Conservation (phyloP, 2,797 vertebrate species). For the Myripristis murdjan region DNA sequence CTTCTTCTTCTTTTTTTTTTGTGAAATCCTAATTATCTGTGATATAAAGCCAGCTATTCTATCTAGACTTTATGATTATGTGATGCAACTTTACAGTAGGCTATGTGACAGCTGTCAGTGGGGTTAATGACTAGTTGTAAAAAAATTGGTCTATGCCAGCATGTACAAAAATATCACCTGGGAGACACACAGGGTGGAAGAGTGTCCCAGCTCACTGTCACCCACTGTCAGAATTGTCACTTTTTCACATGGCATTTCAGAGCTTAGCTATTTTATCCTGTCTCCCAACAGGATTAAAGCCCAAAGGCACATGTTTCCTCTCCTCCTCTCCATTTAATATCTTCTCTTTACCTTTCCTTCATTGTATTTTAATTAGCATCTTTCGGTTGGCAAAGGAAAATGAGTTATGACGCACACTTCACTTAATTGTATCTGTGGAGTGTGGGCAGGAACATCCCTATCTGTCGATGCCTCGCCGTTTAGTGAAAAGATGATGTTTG, state of each 20-base stretch:
- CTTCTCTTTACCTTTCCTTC: neutral
- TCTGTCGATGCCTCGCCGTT: neutral
- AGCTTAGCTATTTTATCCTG: neutral
- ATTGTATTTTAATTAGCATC: conserved; percentile 6
- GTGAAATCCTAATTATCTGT: neutral
- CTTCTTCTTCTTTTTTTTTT: conserved; percentile 1
- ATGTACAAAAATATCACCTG: neutral
- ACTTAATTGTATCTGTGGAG: neutral
- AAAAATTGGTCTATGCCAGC: neutral
- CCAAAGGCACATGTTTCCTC: neutral
- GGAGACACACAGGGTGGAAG: neutral
- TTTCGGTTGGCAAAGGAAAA: neutral
- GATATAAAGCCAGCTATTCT: neutral
- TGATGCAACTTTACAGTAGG: conserved; percentile 4
- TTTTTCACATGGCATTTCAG: neutral
- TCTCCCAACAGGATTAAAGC: conserved; percentile 9
- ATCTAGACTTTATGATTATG: neutral
- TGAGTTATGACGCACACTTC: neutral
- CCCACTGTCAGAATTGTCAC: neutral
- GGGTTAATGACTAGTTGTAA: conserved; percentile 1
- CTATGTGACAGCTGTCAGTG: conserved; percentile 9
- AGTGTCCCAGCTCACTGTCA: neutral
- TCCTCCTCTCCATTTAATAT: neutral
- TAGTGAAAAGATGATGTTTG: neutral
- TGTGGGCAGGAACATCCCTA: too few relatives aligned